Percentiles rank a stretch among this genome's conserved stretches.
phyloP scores from a whole-genome alignment of 1,140 invertebrate genomes.

The Lordiphosa mommai region DNA sequence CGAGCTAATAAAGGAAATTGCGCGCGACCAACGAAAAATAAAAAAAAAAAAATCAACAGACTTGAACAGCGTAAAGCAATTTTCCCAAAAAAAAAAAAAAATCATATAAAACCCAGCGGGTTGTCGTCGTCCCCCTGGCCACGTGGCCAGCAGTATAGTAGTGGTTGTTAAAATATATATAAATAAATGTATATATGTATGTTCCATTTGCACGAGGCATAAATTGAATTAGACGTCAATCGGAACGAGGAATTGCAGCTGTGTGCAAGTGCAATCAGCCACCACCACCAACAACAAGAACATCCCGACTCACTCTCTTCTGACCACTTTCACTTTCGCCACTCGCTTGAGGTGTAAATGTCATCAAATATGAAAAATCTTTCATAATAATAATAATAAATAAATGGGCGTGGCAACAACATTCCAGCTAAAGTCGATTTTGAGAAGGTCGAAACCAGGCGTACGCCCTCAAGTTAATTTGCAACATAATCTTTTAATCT shows the following conservation, averaged over 20 bases:
- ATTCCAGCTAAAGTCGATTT: too few relatives aligned
- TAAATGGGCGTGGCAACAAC: slow-evolving; percentile 32
- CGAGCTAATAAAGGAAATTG: slow-evolving; percentile 72
- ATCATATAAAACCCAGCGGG: slow-evolving; percentile 32
- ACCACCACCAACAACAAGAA: slow-evolving; percentile 19
- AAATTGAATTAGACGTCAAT: slow-evolving; percentile 66
- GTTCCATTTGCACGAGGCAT: slow-evolving; percentile 55
- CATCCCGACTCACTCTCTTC: neutral
- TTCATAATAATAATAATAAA: slow-evolving; percentile 2
- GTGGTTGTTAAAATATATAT: neutral
- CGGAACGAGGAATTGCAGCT: slow-evolving; percentile 35
- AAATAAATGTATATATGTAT: slow-evolving; percentile 10
- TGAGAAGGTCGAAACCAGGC: slow-evolving; percentile 5
- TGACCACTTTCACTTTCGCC: slow-evolving; percentile 1
- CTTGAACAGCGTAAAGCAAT: slow-evolving; percentile 22
- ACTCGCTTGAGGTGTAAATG: neutral
- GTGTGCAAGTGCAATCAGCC: slow-evolving; percentile 48
- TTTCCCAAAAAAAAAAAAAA: slow-evolving; percentile 20
- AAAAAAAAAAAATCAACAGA: slow-evolving; percentile 2
- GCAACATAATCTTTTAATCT: slow-evolving; percentile 76
- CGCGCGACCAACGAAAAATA: slow-evolving; percentile 26
- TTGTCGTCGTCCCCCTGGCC: slow-evolving; percentile 25
- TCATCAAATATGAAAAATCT: too few relatives aligned
- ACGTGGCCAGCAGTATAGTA: slow-evolving; percentile 18
- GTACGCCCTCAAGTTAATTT: slow-evolving; percentile 65